Base-by-base conservation (phyloP, 2,113 vertebrate species). In the Cebus imitator region DNA sequence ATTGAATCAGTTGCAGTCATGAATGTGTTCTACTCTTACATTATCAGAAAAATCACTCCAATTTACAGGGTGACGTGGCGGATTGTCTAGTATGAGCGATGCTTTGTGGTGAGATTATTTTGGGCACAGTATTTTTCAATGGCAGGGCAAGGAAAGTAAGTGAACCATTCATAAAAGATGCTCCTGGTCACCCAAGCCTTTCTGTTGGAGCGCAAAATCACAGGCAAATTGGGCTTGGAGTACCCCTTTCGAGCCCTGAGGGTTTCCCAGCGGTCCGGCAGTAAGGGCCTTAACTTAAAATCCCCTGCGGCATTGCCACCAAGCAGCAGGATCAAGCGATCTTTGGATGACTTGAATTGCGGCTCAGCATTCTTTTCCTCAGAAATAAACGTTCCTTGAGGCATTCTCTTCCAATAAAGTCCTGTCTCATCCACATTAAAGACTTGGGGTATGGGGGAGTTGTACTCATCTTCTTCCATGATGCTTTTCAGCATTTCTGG, bases 101-200 rank as follows among this genome's bases (percentile, higher is more conserved):
- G 92, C 84, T 94, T 92, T 97, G 81, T 94, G 89, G 92, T n/a
- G 45, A 97, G 87, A 16, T 92, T 85, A 64, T 95, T 89, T 68
- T 78, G 82, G 58, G 68, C 82, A 87, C 91, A 93, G 79, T 96
- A 90, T n/a, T 95, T 91, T 92, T 97, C 87, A 86, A 94, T 7
- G 0, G 87, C 94, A 91, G 93, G 96, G 40, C 72, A 87, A 80
- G 97, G 96, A 76, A 94, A 95, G 50, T 75, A 86, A 1, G 68
- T 86, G 79, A 97, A 91, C 90, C 78, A 98, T 27, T 97, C 94
- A 13, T 93, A 88, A 96, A 97, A 97, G 73, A 97, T 87, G 75
- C 82, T 89, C 48, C 72, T 94, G 40, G 91, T 97, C 17, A 70
- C 83, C 94, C 93, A 98, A 11, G 91, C 52, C 72, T 95, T 97